phyloP scores from a whole-genome alignment of 2,797 vertebrate genomes.

The Alcedo quadribrachys region DNA sequence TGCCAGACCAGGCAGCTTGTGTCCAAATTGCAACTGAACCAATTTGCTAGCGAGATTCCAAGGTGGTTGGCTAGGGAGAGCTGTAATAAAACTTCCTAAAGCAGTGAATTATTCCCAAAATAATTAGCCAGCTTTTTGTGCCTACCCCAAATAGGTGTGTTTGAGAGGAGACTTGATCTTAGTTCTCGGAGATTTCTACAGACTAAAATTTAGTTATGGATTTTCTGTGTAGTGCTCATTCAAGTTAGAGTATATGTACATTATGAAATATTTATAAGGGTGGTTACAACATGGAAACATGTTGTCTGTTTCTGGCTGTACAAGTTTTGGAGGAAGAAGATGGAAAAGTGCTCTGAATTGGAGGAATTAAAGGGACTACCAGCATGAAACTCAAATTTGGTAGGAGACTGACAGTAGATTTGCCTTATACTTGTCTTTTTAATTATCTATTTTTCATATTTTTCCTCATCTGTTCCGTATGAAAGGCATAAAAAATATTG shows the following conservation, averaged over 20 bases:
- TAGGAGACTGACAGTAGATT: neutral
- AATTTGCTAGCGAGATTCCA: slow-evolving; percentile 27
- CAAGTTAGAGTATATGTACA: neutral
- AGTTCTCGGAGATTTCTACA: neutral
- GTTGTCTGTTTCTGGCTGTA: slow-evolving; percentile 51
- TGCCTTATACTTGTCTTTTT: neutral
- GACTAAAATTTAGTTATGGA: neutral
- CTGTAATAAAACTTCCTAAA: neutral
- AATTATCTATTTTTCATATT: neutral
- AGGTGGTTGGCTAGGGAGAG: neutral
- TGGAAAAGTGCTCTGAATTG: slow-evolving; percentile 37
- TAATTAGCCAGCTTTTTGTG: neutral
- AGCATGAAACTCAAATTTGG: neutral
- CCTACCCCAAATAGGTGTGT: neutral
- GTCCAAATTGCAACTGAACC: neutral
- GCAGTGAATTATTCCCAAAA: neutral
- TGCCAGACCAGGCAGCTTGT: slow-evolving; percentile 25
- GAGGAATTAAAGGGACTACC: slow-evolving; percentile 17
- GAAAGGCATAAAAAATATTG: neutral
- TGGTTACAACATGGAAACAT: slow-evolving; percentile 60
- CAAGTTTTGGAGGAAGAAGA: slow-evolving; percentile 39
- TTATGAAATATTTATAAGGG: slow-evolving; percentile 39
- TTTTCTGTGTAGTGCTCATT: slow-evolving; percentile 7
- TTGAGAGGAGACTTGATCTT: neutral
- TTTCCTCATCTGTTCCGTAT: neutral